Base-by-base conservation (phyloP, 2,797 vertebrate genomes). In the Melopsittacus undulatus region DNA sequence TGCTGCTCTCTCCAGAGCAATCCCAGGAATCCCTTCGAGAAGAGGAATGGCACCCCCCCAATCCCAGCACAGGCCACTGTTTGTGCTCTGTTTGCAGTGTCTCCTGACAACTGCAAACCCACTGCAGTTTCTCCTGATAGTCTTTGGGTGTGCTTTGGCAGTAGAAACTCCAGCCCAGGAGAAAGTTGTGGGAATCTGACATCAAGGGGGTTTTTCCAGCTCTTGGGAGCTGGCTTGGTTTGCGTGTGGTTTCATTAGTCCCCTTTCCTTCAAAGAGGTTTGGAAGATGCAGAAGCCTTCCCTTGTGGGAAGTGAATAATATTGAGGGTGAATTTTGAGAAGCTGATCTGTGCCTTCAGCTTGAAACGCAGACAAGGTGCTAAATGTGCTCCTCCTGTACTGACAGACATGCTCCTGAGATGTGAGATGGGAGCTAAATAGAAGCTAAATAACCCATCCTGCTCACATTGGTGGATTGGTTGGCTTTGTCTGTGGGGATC, bases 41-140 rank as follows among this genome's bases (percentile, higher is more conserved):
- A 97, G 97, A 98, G 96, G 92, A 96, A 97, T 83, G 97, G 97
- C 95, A 70, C 97, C 97, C 96, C 87, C 95, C 95, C 97, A 97
- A 48, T 98, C 97, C 43, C n/a, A 20, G 76, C 85, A 61, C 40
- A 72, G 43, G 38, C 61, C 63, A 23, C 89, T 90, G 76, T 97
- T 98, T 98, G 97, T 97, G 97, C 97, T 97, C 91, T 98, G 97
- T 98, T 98, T 98, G 97, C 97, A 96, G 97, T 45, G 87, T 98
- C 97, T 98, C 98, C 95, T 98, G 97, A 98, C 97, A 98, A 98
- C 98, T 98, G 63, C 42, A 62, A 83, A 63, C 74, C 88, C 82
- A 81, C 43, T 70, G 70, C 49, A 32, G 52, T 70, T 94, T 93
- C 70, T 94, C 46, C 73, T 94, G 80, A 85, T 94, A 90, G 78